Evolutionary conservation across 2,888 invertebrate species (phyloP).

Genomic region (Drosophila antonietae): DNA sequence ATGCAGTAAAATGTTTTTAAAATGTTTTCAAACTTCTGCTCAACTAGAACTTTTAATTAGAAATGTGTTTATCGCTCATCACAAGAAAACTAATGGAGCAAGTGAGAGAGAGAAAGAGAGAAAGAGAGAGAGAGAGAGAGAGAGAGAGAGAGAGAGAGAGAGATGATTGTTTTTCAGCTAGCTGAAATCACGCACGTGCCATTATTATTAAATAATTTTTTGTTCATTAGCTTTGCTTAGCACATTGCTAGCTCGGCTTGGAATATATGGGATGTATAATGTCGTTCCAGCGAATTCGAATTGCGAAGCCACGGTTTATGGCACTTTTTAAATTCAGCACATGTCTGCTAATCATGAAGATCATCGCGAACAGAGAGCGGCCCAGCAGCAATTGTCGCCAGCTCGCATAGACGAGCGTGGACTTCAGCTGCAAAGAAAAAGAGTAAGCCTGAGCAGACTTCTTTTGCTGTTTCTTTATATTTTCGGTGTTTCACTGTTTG

Average conservation of each 20-base stretch:
- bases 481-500: conserved; percentile 23
- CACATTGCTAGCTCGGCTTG: conserved; percentile 33
- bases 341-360: conserved; percentile 51
- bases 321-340: conserved; percentile 42
- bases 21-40: neutral
- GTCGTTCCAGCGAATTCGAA: conserved; percentile 41
- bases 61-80: neutral
- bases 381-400: conserved; percentile 25
- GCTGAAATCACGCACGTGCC: conserved; percentile 23
- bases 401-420: neutral
- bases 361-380: conserved; percentile 2
- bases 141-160: neutral
- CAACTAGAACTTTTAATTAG: neutral
- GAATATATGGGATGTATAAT: neutral
- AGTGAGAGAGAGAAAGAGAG: neutral
- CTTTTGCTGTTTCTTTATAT: neutral
- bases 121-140: neutral
- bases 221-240: conserved; percentile 47
- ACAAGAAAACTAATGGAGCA: neutral
- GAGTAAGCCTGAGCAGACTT: neutral
- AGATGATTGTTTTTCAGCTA: conserved; percentile 4
- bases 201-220: conserved; percentile 26
- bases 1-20: neutral
- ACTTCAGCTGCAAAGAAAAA: conserved; percentile 22
- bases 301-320: conserved; percentile 40